Percentiles rank a stretch among this genome's conserved stretches.
These are phyloP conservation scores for Eublepharis macularius DNA, from an alignment of 2,113 vertebrate species.

Conservation along the genomic window DNA sequence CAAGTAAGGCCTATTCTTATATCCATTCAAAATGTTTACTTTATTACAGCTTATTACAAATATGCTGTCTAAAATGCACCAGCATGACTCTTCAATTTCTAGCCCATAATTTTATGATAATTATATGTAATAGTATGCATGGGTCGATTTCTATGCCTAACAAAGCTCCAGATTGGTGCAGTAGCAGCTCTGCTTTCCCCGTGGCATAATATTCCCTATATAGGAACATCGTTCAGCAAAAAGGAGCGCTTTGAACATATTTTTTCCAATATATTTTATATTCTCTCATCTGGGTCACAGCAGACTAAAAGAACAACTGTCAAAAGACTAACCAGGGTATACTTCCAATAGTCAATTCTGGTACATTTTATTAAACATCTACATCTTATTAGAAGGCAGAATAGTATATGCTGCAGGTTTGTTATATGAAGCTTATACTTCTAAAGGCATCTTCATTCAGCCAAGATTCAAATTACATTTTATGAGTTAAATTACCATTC, in stretches of 20 bases:
- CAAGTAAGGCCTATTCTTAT: constrained; percentile 72
- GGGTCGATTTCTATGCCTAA: constrained; percentile 63
- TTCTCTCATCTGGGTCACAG: constrained; percentile 11
- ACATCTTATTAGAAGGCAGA: constrained; percentile 49
- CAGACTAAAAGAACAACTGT: constrained; percentile 22
- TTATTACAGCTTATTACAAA: constrained; percentile 78
- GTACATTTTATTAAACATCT: constrained; percentile 66
- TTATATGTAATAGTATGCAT: constrained; percentile 76
- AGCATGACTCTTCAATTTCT: constrained; percentile 74
- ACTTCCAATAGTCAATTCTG: constrained; percentile 41
- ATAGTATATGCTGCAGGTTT: constrained; percentile 40
- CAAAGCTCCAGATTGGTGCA: constrained; percentile 66
- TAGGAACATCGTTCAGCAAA: constrained; percentile 37
- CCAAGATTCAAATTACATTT: not conserved
- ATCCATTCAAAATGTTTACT: constrained; percentile 73
- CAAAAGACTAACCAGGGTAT: constrained; percentile 27
- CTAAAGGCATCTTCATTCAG: not conserved
- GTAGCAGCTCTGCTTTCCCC: constrained; percentile 39
- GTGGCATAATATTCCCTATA: constrained; percentile 35
- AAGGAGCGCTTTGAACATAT: constrained; percentile 40
- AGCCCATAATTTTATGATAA: constrained; percentile 80
- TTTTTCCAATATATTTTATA: constrained; percentile 48
- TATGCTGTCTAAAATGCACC: constrained; percentile 74
- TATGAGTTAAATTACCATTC: constrained; percentile 21
- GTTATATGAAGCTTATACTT: constrained; percentile 34